These are phyloP conservation scores for Pycnomerus fuliginosus DNA, from an alignment of 2,888 invertebrate species.

Conservation along the genomic window DNA sequence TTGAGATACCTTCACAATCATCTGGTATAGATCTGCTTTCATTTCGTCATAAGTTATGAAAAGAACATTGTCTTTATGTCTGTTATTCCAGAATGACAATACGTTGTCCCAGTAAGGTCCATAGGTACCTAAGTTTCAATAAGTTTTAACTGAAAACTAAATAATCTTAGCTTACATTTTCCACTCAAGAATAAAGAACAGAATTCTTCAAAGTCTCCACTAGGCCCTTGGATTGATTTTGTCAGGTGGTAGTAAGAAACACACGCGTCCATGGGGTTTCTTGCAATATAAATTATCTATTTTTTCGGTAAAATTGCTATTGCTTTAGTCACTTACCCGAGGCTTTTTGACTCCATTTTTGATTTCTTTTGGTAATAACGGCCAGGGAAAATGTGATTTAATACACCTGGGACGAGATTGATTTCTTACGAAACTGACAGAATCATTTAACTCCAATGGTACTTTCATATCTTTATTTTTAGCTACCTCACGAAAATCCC, in stretches of 20 bases:
- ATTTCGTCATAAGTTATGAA: too few species aligned
- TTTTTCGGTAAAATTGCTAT: conserved; percentile 1
- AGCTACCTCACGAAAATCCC: background rate
- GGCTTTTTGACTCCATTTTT: conserved; percentile 47
- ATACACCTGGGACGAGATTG: conserved; percentile 54
- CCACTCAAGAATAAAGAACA: too few species aligned
- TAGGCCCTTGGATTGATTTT: conserved; percentile 58
- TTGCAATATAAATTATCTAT: conserved; percentile 68
- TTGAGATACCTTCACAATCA: too few species aligned
- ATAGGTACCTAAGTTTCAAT: conserved; percentile 35
- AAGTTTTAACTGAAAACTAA: background rate
- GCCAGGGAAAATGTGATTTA: conserved; percentile 65
- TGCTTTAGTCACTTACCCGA: conserved; percentile 34
- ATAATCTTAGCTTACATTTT: conserved; percentile 51
- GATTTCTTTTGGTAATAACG: conserved; percentile 58
- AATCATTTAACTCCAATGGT: conserved; percentile 33
- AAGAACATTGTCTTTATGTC: too few species aligned
- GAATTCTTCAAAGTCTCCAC: conserved; percentile 56
- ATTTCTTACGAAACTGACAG: conserved; percentile 32
- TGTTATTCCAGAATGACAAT: too few species aligned
- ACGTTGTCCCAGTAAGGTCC: conserved; percentile 44
- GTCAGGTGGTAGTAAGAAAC: conserved; percentile 71
- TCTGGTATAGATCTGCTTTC: conserved; percentile 38
- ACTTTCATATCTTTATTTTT: conserved; percentile 1
- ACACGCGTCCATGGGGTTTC: conserved; percentile 71